phyloP scores from a whole-genome alignment of 2,797 vertebrate species.

The Coregonus suidteri region DNA sequence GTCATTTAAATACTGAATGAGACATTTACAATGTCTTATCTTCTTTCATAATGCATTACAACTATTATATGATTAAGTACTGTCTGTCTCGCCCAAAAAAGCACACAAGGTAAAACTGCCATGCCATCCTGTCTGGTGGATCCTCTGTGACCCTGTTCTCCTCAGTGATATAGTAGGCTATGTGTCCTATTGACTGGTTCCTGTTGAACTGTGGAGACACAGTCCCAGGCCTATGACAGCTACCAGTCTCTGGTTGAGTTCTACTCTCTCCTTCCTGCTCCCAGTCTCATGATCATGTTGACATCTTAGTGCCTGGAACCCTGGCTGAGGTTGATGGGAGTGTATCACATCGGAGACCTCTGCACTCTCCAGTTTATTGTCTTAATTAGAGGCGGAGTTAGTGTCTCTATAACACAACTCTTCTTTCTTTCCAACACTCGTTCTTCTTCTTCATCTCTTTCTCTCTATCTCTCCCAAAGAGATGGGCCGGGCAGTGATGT shows the following conservation, averaged over 20 bases:
- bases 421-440: conserved; percentile 50
- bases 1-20: neutral
- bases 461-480: conserved; percentile 57
- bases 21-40: neutral
- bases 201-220: conserved; percentile 6
- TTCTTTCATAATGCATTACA: conserved; percentile 8
- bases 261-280: conserved; percentile 21
- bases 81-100: neutral
- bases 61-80: neutral
- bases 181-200: neutral
- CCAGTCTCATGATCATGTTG: neutral
- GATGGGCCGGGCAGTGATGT: conserved; percentile 63
- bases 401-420: conserved; percentile 48
- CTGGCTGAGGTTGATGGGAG: conserved; percentile 12
- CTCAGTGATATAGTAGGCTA: neutral
- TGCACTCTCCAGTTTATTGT: conserved; percentile 56
- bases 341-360: conserved; percentile 43
- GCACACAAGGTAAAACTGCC: neutral
- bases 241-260: conserved; percentile 3
- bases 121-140: neutral
- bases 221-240: neutral
- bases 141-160: neutral
- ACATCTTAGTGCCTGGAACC: conserved; percentile 17
- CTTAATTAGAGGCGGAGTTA: conserved; percentile 70
- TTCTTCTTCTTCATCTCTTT: conserved; percentile 44